phyloP scores from a whole-genome alignment of 2,888 invertebrate genomes.

The Cyaniris semiargus region DNA sequence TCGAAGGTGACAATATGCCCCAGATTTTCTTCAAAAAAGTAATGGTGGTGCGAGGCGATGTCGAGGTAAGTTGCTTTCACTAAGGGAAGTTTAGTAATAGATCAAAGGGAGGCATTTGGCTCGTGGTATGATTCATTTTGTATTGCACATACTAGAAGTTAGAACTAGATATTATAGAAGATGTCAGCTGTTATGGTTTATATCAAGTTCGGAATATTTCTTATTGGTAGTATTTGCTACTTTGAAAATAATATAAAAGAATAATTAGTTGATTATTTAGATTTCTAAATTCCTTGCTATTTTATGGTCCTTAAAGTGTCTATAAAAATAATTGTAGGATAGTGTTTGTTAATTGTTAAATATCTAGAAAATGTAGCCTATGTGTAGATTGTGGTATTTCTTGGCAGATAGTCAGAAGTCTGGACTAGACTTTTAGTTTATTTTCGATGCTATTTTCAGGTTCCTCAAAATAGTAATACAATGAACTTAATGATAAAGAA shows the following conservation, averaged over 20 bases:
- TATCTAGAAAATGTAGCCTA: neutral
- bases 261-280: neutral
- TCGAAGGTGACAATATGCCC: slow-evolving; percentile 69
- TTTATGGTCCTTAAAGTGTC: too few relatives aligned
- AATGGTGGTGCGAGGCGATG: slow-evolving; percentile 69
- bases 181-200: neutral
- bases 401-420: slow-evolving; percentile 3
- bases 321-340: neutral
- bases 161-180: neutral
- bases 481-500: neutral
- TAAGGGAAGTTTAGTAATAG: slow-evolving; percentile 39
- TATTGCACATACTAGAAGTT: neutral
- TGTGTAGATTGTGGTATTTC: neutral
- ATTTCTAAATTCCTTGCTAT: neutral
- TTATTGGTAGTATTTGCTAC: too few relatives aligned
- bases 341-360: neutral
- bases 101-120: slow-evolving; percentile 9
- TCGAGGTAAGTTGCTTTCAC: slow-evolving; percentile 78
- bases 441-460: neutral
- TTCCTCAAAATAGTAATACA: too few relatives aligned
- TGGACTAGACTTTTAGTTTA: neutral
- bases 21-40: slow-evolving; percentile 80
- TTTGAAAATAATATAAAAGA: too few relatives aligned
- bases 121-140: neutral
- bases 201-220: neutral